A percentile compares a stretch with the other conserved stretches of the same genome.
phyloP scores from a whole-genome alignment of 2,113 vertebrate genomes.

The Neodontobutis hainanensis region DNA sequence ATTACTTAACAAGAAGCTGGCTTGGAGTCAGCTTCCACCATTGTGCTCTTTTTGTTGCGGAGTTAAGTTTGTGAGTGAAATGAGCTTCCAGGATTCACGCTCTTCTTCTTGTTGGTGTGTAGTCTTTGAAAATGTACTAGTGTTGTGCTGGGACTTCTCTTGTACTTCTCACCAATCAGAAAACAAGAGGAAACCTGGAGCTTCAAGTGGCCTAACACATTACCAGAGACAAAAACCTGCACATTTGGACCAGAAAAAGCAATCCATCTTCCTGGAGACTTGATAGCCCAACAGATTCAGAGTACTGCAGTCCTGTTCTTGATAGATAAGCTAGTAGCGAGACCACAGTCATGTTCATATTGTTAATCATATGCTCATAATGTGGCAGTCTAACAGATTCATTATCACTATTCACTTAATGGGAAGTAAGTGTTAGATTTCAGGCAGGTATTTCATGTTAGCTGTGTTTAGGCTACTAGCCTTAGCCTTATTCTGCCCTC shows the following conservation, averaged over 20 bases:
- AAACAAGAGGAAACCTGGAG: conserved; percentile 39
- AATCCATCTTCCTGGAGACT: conserved; percentile 25
- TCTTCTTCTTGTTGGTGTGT: conserved; percentile 73
- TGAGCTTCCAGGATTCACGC: conserved; percentile 63
- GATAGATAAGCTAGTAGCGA: conserved; percentile 51
- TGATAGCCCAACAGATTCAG: conserved; percentile 27
- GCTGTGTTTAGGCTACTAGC: conserved; percentile 80
- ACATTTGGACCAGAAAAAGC: conserved; percentile 32
- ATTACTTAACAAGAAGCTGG: conserved; percentile 71
- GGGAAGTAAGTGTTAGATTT: conserved; percentile 73
- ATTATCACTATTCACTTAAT: conserved; percentile 67
- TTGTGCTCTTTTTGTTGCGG: conserved; percentile 73
- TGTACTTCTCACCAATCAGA: conserved; percentile 46
- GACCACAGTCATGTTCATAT: conserved; percentile 48
- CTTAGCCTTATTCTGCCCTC: conserved; percentile 81
- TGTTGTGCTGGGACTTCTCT: conserved; percentile 61
- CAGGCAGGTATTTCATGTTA: conserved; percentile 78
- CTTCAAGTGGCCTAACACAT: conserved; percentile 57
- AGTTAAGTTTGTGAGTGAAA: conserved; percentile 65
- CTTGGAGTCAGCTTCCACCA: conserved; percentile 70
- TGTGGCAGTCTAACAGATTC: conserved; percentile 58
- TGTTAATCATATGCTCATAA: conserved; percentile 52
- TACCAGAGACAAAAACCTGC: conserved; percentile 38
- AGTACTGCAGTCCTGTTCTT: conserved; percentile 36
- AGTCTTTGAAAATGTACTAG: conserved; percentile 59